phyloP scores from a whole-genome alignment of 2,888 invertebrate species.

The Drosophila prolongata region DNA sequence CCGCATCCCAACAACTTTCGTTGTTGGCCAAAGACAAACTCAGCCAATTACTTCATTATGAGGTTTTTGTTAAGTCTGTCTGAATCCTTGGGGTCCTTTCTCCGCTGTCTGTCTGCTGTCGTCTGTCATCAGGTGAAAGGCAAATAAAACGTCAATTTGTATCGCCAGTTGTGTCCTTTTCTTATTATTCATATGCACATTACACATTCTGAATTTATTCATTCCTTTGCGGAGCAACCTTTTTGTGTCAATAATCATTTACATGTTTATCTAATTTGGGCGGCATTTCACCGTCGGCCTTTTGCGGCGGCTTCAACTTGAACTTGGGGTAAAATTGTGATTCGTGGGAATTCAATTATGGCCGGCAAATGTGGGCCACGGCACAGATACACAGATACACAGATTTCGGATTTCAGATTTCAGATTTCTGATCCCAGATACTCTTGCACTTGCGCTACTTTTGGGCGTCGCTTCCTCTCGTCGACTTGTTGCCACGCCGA shows the following conservation, averaged over 20 bases:
- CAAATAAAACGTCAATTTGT: conserved; percentile 79
- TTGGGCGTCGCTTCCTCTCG: conserved; percentile 2
- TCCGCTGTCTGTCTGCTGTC: conserved; percentile 49
- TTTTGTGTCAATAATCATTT: conserved; percentile 76
- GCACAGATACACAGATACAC: conserved; percentile 34
- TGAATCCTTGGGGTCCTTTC: conserved; percentile 9
- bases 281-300: conserved; percentile 33
- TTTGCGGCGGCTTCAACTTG: conserved; percentile 39
- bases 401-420: neutral
- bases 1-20: conserved; percentile 25
- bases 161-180: conserved; percentile 75
- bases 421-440: conserved; percentile 8
- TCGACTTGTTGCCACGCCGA: conserved; percentile 13
- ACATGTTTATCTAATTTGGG: conserved; percentile 77
- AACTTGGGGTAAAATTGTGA: conserved; percentile 43
- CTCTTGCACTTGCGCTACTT: conserved; percentile 31
- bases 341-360: conserved; percentile 42
- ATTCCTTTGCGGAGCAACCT: conserved; percentile 44
- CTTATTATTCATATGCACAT: conserved; percentile 76
- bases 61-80: conserved; percentile 19
- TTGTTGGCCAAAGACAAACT: conserved; percentile 49
- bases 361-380: conserved; percentile 51
- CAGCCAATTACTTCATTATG: conserved; percentile 61
- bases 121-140: conserved; percentile 76
- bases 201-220: conserved; percentile 72